A percentile compares a stretch with the other conserved stretches of the same genome.
Conservation (phyloP, 2,888 invertebrate species). For the Pollenia amentaria region DNA sequence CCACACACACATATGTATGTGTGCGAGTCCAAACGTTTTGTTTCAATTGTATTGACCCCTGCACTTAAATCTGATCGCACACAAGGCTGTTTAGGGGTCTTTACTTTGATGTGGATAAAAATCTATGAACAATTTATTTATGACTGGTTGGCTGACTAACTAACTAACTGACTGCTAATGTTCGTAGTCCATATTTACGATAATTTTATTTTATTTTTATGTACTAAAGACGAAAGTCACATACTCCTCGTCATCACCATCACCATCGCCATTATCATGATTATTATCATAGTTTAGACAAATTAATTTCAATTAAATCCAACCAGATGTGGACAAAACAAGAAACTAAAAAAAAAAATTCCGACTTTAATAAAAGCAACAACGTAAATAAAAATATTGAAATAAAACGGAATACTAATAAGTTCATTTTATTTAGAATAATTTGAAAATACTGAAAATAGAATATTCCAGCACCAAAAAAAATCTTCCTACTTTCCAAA, state of each 20-base stretch:
- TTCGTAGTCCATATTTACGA: conserved; percentile 28
- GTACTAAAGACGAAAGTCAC: neutral
- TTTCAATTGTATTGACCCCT: conserved; percentile 79
- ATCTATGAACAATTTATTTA: conserved; percentile 11
- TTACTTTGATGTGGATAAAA: conserved; percentile 60
- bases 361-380: conserved; percentile 24
- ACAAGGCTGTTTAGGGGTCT: conserved; percentile 80
- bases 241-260: conserved; percentile 24
- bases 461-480: conserved; percentile 39
- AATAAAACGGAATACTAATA: conserved; percentile 32
- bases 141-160: neutral
- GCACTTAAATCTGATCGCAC: conserved; percentile 82
- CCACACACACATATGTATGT: conserved; percentile 17
- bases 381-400: conserved; percentile 28
- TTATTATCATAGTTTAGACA: conserved; percentile 62
- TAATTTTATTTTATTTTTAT: conserved; percentile 4
- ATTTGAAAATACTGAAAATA: conserved; percentile 50
- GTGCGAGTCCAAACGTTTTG: conserved; percentile 34
- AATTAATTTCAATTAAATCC: conserved; percentile 73
- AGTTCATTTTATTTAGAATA: conserved; percentile 25
- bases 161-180: neutral
- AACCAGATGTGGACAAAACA: conserved; percentile 63
- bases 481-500: conserved; percentile 21
- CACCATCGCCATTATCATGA: conserved; percentile 22
- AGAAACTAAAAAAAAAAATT: conserved; percentile 42